Percentiles rank a stretch among this genome's conserved stretches.
These are phyloP conservation scores for Tribolium madens DNA, from an alignment of 1,140 invertebrate genomes.

Conservation along the genomic window DNA sequence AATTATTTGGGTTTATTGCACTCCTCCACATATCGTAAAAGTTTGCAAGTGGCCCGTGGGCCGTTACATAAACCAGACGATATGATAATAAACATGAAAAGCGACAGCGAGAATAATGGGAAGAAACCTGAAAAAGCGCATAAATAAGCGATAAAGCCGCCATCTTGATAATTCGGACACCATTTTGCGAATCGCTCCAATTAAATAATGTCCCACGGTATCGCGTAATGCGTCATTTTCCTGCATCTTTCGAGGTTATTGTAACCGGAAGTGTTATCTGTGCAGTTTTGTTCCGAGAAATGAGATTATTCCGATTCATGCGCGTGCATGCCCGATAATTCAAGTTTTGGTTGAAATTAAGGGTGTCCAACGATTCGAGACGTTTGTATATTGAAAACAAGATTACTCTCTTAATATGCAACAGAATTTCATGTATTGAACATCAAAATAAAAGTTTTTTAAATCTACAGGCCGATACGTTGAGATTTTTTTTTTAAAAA, in stretches of 20 bases:
- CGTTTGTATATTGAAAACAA: too few relatives aligned
- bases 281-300: slow-evolving; percentile 60
- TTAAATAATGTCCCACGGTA: slow-evolving; percentile 18
- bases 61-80: not conserved
- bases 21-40: not conserved
- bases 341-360: too few relatives aligned
- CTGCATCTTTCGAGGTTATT: slow-evolving; percentile 60
- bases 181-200: slow-evolving; percentile 2
- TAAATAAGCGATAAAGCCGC: not conserved
- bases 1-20: not conserved
- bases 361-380: too few relatives aligned
- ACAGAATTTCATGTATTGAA: too few relatives aligned
- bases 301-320: slow-evolving; percentile 51
- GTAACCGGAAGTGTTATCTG: slow-evolving; percentile 61
- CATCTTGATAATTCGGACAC: not conserved
- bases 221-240: slow-evolving; percentile 51
- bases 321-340: slow-evolving; percentile 53
- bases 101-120: not conserved
- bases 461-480: too few relatives aligned
- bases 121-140: not conserved
- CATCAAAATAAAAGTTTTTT: too few relatives aligned
- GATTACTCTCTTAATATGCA: too few relatives aligned
- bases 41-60: not conserved
- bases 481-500: too few relatives aligned
- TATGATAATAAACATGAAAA: not conserved